Base-by-base conservation (phyloP, 2,113 vertebrate species). In the Engystomops pustulosus region DNA sequence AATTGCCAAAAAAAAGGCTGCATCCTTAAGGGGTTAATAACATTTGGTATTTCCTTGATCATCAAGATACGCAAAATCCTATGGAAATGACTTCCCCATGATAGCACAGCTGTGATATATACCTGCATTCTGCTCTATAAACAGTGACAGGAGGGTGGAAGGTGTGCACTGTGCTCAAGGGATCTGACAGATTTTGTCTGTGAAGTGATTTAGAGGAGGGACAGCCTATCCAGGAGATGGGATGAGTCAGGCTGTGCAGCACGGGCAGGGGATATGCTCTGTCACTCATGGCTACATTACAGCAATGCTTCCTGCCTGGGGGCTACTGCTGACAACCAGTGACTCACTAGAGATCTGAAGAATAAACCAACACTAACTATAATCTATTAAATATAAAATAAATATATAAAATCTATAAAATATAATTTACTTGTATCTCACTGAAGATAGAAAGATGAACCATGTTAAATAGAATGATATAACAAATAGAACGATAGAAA, bases 201-300 rank as follows among this genome's bases (percentile, higher is more conserved):
- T 74, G 17, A 15, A 45, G 69, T 44, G 69, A 71, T 71, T 71
- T 45, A 49, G 71, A 49, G 25, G 25, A 76, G 72, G 17, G 1
- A 53, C 47, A 76, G 30, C 72, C 47, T 15, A 76, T 27, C 27
- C 72, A 38, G 32, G 62, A 87, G 85, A 49, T 77, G 84, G 71
- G 76, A 86, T 15, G 45, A 27, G 30, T 12, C 70, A 9, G 34
- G 69, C 36, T 45, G 69, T 72, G 69, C 12, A 72, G 36, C 84
- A 87, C 90, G 91, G 90, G 89, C 87, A 91, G 87, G 72, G 25
- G 86, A 90, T 89, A 86, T 74, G 58, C 69, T 89, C 87, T 91
- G 90, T 91, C 72, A 75, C 44, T 75, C 14, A 75, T 51, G 47
- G 47, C 45, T 53, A 25, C 23, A 74, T 74, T 47, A 74, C 70